These are phyloP conservation scores for Microcebus griseorufus DNA, from an alignment of 2,113 vertebrate genomes.

Conservation along the genomic window DNA sequence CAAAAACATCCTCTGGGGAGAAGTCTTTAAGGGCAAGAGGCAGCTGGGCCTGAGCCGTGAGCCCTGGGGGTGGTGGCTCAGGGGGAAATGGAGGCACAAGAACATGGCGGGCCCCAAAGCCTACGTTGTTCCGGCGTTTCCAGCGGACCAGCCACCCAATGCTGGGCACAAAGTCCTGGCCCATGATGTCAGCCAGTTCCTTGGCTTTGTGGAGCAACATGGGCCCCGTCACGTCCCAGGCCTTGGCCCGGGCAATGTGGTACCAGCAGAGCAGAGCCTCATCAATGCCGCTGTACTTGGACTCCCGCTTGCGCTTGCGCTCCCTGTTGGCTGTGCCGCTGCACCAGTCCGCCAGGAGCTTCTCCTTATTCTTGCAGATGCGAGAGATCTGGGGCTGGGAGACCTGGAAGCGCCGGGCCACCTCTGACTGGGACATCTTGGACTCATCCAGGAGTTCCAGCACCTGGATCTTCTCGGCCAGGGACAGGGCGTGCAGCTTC, in stretches of 20 bases:
- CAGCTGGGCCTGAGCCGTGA: not conserved
- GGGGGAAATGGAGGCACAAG: not conserved
- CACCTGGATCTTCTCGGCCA: conserved; percentile 81
- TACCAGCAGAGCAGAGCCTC: conserved; percentile 81
- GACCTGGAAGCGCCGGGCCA: conserved; percentile 80
- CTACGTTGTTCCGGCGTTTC: conserved; percentile 80
- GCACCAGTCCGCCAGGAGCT: conserved; percentile 80
- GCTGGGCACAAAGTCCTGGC: conserved; percentile 80
- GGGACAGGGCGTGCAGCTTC: conserved; percentile 78
- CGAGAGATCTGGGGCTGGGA: conserved; percentile 82
- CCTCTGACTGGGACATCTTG: conserved; percentile 82
- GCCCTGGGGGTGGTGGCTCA: not conserved
- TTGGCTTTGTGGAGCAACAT: conserved; percentile 81
- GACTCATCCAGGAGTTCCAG: conserved; percentile 79
- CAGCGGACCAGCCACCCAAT: conserved; percentile 81
- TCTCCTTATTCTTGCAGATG: conserved; percentile 82
- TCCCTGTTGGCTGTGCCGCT: conserved; percentile 77
- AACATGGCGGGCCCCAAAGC: conserved; percentile 54
- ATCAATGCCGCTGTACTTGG: conserved; percentile 78
- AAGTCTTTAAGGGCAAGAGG: conserved; percentile 74
- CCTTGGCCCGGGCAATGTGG: conserved; percentile 74
- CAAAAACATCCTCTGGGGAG: conserved; percentile 73
- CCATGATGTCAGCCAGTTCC: conserved; percentile 78
- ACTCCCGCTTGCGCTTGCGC: conserved; percentile 79
- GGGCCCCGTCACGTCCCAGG: conserved; percentile 76